A percentile compares a stretch with the other conserved stretches of the same genome.
Conservation (phyloP, 2,113 vertebrate species). For the Plotosus lineatus region DNA sequence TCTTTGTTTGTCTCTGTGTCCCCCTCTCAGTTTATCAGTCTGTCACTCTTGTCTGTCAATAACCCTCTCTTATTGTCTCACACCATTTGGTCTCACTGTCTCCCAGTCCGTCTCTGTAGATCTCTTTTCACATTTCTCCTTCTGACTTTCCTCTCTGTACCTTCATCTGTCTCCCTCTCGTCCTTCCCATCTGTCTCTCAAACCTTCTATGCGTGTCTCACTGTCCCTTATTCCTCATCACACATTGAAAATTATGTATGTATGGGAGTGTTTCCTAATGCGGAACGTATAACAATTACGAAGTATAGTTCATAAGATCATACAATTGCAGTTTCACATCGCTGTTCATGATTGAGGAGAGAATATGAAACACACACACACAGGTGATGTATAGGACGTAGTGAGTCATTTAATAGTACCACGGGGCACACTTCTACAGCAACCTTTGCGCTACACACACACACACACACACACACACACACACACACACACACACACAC, state of each 20-base stretch:
- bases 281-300: too few relatives aligned
- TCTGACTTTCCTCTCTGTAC: not conserved
- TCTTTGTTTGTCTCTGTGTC: not conserved
- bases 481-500: conserved; percentile 15
- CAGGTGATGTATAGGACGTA: conserved; percentile 34
- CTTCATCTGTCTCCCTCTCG: not conserved
- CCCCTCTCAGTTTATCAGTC: not conserved
- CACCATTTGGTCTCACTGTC: not conserved
- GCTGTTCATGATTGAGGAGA: too few relatives aligned
- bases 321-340: not conserved
- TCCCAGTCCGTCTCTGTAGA: not conserved
- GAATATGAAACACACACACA: not conserved
- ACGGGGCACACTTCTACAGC: conserved; percentile 11
- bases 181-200: not conserved
- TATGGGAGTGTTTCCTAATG: too few relatives aligned
- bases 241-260: too few relatives aligned
- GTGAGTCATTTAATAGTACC: conserved; percentile 31
- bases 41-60: not conserved
- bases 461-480: not conserved
- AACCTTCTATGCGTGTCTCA: not conserved
- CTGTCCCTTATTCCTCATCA: not conserved
- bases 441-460: not conserved
- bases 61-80: too few relatives aligned
- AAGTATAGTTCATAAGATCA: not conserved
- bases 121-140: not conserved